These are phyloP conservation scores for Piprites chloris DNA, from an alignment of 2,113 vertebrate species.

Conservation along the genomic window DNA sequence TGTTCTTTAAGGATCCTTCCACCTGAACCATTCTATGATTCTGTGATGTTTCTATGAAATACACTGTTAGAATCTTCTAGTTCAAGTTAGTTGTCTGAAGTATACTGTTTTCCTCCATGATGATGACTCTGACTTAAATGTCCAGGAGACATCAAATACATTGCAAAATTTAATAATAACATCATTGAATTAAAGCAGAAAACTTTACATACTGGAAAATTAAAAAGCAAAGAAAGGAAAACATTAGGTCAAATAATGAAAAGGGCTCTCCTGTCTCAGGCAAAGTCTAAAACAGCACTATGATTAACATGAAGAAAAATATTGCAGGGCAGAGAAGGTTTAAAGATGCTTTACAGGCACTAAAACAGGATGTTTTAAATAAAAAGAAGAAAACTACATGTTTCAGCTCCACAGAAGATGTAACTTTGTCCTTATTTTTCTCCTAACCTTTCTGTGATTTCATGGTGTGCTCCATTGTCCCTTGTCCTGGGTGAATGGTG, in stretches of 20 bases:
- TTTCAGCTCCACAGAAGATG: background rate
- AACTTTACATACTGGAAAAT: background rate
- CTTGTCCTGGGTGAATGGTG: background rate
- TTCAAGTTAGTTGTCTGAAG: background rate
- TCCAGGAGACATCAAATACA: background rate
- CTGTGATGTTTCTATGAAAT: background rate
- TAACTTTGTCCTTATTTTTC: background rate
- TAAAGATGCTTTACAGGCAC: background rate
- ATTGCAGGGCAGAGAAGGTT: background rate
- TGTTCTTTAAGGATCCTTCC: background rate
- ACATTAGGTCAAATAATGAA: background rate
- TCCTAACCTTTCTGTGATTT: background rate
- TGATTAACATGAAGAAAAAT: background rate
- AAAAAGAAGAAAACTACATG: background rate
- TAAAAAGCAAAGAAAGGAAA: background rate
- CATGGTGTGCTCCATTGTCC: fast-evolving
- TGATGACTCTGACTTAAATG: background rate
- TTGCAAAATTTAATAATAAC: background rate
- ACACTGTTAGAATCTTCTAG: background rate
- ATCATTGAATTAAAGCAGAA: background rate
- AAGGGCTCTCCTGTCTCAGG: background rate
- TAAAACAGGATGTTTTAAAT: background rate
- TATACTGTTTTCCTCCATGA: background rate
- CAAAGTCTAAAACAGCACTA: background rate
- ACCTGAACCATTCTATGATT: background rate